Percentiles rank a stretch among this genome's conserved stretches.
phyloP scores from a whole-genome alignment of 64 coral and sea anemone species.

The Hydrozoanthus tunicans region DNA sequence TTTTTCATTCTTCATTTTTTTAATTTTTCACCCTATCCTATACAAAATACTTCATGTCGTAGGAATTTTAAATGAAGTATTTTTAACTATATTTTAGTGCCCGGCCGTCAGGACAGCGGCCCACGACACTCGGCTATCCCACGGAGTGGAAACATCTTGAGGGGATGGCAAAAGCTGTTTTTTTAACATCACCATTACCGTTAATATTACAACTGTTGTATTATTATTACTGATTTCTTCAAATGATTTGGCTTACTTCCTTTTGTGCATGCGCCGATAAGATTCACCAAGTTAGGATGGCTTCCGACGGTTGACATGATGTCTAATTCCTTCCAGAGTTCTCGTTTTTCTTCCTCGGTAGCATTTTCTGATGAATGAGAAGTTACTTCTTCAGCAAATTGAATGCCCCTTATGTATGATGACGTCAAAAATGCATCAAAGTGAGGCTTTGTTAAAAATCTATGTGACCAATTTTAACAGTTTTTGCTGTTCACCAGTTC shows the following conservation, averaged over 20 bases:
- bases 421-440: neutral
- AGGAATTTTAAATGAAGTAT: no score
- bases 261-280: constrained; percentile 15
- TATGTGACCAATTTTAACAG: no score
- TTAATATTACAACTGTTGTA: neutral
- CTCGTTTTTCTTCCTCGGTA: constrained; percentile 53
- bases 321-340: constrained; percentile 41
- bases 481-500: no score
- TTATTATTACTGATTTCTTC: neutral
- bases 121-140: no score
- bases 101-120: no score
- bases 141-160: no score
- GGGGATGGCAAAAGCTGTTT: no score
- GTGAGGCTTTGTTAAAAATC: no score
- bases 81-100: no score
- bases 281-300: constrained; percentile 46
- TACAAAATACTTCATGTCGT: no score
- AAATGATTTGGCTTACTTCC: neutral
- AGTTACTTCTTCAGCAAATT: neutral
- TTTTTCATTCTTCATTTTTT: no score
- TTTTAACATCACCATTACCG: neutral
- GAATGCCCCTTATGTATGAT: neutral
- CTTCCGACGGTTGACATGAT: constrained; percentile 50
- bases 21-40: no score
- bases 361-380: constrained; percentile 27